Conservation (phyloP, 2,797 vertebrate species). For the Cynodonichthys magdalenae region DNA sequence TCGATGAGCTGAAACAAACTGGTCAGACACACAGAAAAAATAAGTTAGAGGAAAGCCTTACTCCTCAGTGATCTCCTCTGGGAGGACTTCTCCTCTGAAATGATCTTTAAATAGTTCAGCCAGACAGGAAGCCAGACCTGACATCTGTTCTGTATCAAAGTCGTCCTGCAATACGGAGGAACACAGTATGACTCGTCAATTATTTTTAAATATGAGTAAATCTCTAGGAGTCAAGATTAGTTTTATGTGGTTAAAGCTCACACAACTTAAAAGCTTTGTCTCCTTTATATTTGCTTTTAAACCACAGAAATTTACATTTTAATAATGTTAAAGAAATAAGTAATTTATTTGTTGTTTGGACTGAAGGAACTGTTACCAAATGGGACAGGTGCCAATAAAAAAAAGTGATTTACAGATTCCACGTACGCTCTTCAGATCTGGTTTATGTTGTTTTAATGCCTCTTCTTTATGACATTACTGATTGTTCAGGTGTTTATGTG, state of each 20-base stretch:
- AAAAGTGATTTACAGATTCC: no score
- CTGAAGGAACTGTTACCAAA: neutral
- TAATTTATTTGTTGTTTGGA: neutral
- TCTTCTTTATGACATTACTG: no score
- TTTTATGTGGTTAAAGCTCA: neutral
- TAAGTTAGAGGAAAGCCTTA: conserved; percentile 56
- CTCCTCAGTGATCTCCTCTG: conserved; percentile 96
- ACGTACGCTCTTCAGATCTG: neutral
- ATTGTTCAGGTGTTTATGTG: no score
- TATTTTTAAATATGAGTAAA: neutral
- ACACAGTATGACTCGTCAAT: neutral
- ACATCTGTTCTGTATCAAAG: conserved; percentile 94
- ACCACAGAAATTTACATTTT: no score
- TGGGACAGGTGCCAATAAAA: no score
- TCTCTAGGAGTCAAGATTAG: neutral
- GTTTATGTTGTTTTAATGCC: neutral
- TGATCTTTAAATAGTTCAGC: conserved; percentile 95
- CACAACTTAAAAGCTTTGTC: neutral
- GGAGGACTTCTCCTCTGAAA: conserved; percentile 93
- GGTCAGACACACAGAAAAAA: neutral
- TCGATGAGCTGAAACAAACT: neutral
- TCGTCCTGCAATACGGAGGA: conserved; percentile 85
- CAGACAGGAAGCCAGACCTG: conserved; percentile 90
- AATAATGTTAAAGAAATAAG: neutral
- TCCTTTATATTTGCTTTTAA: neutral